Base-by-base conservation (phyloP, 1,140 invertebrate genomes). In the Temnothorax curvispinosus region DNA sequence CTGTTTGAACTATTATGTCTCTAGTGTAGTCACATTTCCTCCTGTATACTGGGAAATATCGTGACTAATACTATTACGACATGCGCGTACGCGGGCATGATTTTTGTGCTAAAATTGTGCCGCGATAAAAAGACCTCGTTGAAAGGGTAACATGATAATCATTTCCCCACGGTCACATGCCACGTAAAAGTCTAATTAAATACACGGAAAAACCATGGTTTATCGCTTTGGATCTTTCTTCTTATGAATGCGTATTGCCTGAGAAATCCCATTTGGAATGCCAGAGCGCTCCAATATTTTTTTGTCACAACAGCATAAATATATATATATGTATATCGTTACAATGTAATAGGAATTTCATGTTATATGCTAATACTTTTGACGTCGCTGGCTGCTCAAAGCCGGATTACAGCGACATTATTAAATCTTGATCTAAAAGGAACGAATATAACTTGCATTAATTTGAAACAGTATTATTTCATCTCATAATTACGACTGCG, bases 111-210 rank as follows among this genome's bases (percentile, higher is more conserved):
- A 15, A 50, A 67, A 50, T 60, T n/a, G 32, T 4, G 32, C 21
- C 32, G 8, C 13, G 18, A 47, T 60, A 65, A 64, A 47, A 78
- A 72, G 4, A 67, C n/a, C 15, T 21, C 62, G 77, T 41, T 69
- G 52, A 80, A 56, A 38, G 35, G 47, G 44, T 44, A 65, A 47
- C 60, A 60, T 47, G 3, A 41, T 80, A 69, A 80, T 80, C 62
- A n/a, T 80, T 80, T 80, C 18, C 64, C 13, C 35, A 47, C 8
- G 58, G 47, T 65, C n/a, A 80, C 13, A 69, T 69, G 8, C 47
- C 32, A 69, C 8, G 77, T 69, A 80, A 80, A 80, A 69, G 47
- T 54, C 35, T 80, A 80, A 80, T 80, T 80, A 80, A 80, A 69
- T 52, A 65, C 18, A 32, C 4, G 7, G 32, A 54, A 67, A 80